A percentile compares a stretch with the other conserved stretches of the same genome.
Evolutionary conservation across 2,888 invertebrate genomes (phyloP).

Genomic region (Diabrotica balteata): DNA sequence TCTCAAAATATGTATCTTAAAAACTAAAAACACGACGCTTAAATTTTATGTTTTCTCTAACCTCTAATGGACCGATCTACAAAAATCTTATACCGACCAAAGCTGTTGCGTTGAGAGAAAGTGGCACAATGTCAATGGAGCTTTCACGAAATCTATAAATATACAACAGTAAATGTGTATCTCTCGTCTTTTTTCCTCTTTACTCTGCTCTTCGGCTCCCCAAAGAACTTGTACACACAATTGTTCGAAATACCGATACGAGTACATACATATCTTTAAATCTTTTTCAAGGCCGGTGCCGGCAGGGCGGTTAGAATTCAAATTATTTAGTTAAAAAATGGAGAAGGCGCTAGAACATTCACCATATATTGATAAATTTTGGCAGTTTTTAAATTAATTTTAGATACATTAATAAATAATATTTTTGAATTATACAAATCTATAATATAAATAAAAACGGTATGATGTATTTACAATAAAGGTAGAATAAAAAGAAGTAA

Average conservation of each 20-base stretch:
- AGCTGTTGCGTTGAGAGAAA: too few species aligned
- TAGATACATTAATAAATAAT: too few species aligned
- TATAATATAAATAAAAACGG: too few species aligned
- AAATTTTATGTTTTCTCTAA: too few species aligned
- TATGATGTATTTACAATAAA: too few species aligned
- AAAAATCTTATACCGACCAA: too few species aligned
- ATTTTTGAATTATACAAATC: too few species aligned
- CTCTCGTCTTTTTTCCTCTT: background rate
- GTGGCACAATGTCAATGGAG: conserved; percentile 1
- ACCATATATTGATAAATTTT: background rate
- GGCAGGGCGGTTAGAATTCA: background rate
- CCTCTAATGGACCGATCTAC: too few species aligned
- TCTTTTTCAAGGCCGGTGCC: background rate
- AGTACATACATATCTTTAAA: background rate
- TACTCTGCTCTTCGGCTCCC: background rate
- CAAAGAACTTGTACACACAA: background rate
- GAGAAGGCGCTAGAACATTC: background rate
- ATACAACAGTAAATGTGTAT: background rate
- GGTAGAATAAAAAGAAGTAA: too few species aligned
- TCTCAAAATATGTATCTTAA: too few species aligned
- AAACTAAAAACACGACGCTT: too few species aligned
- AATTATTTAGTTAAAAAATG: background rate
- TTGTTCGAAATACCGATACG: conserved; percentile 1
- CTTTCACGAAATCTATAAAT: conserved; percentile 2
- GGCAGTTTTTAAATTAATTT: too few species aligned